A percentile compares a stretch with the other conserved stretches of the same genome.
Conservation (phyloP, 1,140 invertebrate species). For the Trachymyrmex septentrionalis region DNA sequence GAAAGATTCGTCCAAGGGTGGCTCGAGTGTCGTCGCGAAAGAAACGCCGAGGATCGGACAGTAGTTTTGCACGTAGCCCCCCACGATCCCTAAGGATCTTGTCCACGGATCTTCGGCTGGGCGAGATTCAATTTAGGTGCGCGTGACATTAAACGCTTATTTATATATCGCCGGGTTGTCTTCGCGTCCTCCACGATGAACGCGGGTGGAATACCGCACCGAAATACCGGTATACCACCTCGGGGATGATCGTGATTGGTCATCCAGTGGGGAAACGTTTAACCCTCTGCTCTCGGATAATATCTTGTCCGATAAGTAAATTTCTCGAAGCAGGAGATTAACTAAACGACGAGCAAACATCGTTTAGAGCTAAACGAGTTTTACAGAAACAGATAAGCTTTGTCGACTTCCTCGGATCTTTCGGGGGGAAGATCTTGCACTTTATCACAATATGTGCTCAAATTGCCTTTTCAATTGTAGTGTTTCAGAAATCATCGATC, state of each 20-base stretch:
- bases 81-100: constrained; percentile 70
- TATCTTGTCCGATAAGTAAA: constrained; percentile 12
- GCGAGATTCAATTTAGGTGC: constrained; percentile 82
- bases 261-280: constrained; percentile 19
- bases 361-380: constrained; percentile 12
- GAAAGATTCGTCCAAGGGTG: constrained; percentile 69
- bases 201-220: background rate
- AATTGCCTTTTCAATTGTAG: background rate
- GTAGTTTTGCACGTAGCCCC: constrained; percentile 67
- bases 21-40: no score
- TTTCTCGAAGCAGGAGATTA: background rate
- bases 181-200: constrained; percentile 56
- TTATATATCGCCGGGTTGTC: constrained; percentile 70
- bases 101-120: constrained; percentile 76
- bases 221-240: background rate
- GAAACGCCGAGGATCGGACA: constrained; percentile 58
- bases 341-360: background rate
- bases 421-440: background rate
- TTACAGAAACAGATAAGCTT: constrained; percentile 7
- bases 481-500: background rate
- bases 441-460: background rate
- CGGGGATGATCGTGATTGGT: background rate
- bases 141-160: constrained; percentile 78
- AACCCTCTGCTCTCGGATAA: background rate
- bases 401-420: background rate